Percentiles rank a stretch among this genome's conserved stretches.
These are phyloP conservation scores for Eulemur coronatus DNA, from an alignment of 2,797 vertebrate genomes.

Conservation along the genomic window DNA sequence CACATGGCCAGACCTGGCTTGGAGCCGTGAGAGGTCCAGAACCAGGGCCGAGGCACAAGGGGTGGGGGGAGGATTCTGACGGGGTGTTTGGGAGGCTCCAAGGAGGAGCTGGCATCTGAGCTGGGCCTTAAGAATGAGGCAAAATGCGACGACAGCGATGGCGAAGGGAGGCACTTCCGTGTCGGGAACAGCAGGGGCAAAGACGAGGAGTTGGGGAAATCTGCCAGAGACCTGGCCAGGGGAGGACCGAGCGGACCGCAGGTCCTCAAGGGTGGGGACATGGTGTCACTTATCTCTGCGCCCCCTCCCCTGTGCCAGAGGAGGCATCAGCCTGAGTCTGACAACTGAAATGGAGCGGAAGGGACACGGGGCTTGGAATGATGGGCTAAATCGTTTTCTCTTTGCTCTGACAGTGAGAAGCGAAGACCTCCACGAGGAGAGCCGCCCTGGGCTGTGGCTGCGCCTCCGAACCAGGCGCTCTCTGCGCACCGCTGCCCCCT, in stretches of 20 bases:
- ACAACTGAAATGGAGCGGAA: slow-evolving; percentile 12
- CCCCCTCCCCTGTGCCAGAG: background rate
- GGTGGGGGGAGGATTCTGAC: background rate
- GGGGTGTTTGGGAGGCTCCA: background rate
- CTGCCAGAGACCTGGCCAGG: background rate
- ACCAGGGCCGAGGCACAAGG: accelerated
- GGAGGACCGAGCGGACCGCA: background rate
- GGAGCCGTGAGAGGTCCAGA: background rate
- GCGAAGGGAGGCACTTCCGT: background rate
- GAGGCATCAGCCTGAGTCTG: background rate
- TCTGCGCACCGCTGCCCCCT: slow-evolving; percentile 51
- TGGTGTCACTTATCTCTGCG: background rate
- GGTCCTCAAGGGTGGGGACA: background rate
- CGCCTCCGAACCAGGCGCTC: background rate
- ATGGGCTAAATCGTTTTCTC: background rate
- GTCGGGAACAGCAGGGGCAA: background rate
- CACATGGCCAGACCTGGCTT: background rate
- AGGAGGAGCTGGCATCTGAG: background rate
- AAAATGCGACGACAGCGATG: background rate
- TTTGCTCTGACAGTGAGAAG: background rate
- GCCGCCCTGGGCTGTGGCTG: background rate
- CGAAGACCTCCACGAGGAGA: background rate
- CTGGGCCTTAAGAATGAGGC: background rate
- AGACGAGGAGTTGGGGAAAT: background rate
- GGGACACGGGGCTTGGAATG: background rate